These are phyloP conservation scores for Drosophila quadrilineata DNA, from an alignment of 1,140 invertebrate genomes.

Conservation along the genomic window DNA sequence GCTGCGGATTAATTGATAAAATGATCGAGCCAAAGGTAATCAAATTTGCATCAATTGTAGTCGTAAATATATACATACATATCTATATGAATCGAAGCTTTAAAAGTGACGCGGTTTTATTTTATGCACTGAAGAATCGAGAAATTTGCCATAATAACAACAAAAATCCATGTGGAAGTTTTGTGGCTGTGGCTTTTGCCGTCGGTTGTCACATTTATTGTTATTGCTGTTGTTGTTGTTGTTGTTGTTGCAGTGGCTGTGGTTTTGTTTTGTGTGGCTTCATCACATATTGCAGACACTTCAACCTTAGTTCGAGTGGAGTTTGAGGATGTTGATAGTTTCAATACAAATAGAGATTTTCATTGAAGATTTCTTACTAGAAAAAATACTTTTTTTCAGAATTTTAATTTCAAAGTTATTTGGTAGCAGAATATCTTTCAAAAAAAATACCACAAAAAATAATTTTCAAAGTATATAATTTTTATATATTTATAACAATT, in stretches of 20 bases:
- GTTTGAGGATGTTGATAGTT: neutral
- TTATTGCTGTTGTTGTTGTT: constrained; percentile 11
- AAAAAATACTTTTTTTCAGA: too few species aligned
- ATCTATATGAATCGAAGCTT: constrained; percentile 56
- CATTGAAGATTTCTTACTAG: too few species aligned
- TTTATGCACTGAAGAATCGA: constrained; percentile 10
- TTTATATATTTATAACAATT: too few species aligned
- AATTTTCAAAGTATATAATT: too few species aligned
- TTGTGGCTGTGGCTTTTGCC: constrained; percentile 32
- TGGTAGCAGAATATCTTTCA: too few species aligned
- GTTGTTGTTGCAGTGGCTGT: too few species aligned
- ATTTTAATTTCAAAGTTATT: too few species aligned
- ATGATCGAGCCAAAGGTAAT: constrained; percentile 84
- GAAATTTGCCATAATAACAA: too few species aligned
- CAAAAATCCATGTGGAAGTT: too few species aligned
- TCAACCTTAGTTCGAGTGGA: neutral
- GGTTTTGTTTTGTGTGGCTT: constrained; percentile 34
- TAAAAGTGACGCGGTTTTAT: constrained; percentile 60
- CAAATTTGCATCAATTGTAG: constrained; percentile 12
- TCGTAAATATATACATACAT: too few species aligned
- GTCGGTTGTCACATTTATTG: constrained; percentile 24
- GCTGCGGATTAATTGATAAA: constrained; percentile 83
- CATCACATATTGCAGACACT: constrained; percentile 9
- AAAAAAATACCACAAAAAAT: too few species aligned
- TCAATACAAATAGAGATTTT: too few species aligned